phyloP scores from a whole-genome alignment of 2,113 vertebrate species.

The Sylvia atricapilla region DNA sequence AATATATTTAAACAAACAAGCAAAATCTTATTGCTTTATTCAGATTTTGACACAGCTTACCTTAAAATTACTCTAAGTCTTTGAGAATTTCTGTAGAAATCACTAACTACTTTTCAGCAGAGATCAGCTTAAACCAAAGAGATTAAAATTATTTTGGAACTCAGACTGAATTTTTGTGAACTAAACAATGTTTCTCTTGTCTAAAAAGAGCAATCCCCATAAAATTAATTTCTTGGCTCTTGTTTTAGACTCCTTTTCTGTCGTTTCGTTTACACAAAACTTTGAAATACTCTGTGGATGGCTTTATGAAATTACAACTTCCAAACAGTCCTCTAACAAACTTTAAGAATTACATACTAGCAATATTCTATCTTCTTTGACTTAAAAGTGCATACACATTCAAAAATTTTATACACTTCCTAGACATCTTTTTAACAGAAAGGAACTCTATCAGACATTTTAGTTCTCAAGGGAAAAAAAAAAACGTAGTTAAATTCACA shows the following conservation, averaged over 20 bases:
- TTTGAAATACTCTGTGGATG: slow-evolving; percentile 51
- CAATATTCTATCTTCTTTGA: slow-evolving; percentile 36
- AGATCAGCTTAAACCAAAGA: slow-evolving; percentile 26
- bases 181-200: slow-evolving; percentile 23
- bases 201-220: slow-evolving; percentile 41
- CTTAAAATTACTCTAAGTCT: slow-evolving; percentile 22
- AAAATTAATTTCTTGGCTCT: neutral
- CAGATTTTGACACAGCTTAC: slow-evolving; percentile 30
- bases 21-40: slow-evolving; percentile 66
- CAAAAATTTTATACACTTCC: slow-evolving; percentile 37
- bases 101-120: slow-evolving; percentile 21
- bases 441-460: neutral
- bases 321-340: slow-evolving; percentile 47
- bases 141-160: slow-evolving; percentile 4
- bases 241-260: neutral
- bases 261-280: slow-evolving; percentile 29
- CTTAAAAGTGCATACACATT: slow-evolving; percentile 66
- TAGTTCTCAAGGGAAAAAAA: neutral
- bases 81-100: slow-evolving; percentile 48
- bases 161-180: slow-evolving; percentile 7
- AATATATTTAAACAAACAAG: neutral
- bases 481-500: neutral
- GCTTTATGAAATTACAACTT: slow-evolving; percentile 61
- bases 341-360: slow-evolving; percentile 31
- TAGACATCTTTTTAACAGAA: neutral